Evolutionary conservation across 2,888 invertebrate genomes (phyloP).

Genomic region (Ophioninae sp.): DNA sequence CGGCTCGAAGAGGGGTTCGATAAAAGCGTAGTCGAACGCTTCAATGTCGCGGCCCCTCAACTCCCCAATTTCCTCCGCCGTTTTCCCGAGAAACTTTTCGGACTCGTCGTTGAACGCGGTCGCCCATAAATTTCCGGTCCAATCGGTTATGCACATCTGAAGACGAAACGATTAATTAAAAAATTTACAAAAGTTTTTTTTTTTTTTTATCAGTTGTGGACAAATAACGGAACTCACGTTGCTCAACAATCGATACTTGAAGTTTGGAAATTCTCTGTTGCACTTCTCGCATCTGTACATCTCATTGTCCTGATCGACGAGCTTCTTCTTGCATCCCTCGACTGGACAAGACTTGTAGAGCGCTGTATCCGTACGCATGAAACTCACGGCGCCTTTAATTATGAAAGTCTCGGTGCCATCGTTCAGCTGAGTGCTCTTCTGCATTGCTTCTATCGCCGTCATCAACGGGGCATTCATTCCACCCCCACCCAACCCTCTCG

Average conservation of each 20-base stretch:
- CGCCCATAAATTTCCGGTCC: constrained; percentile 93
- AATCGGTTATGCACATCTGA: constrained; percentile 93
- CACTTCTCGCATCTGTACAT: constrained; percentile 98
- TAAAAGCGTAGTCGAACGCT: constrained; percentile 86
- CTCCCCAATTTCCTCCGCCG: constrained; percentile 90
- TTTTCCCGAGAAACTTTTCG: constrained; percentile 88
- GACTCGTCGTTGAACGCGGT: constrained; percentile 94
- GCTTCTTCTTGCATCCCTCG: constrained; percentile 96
- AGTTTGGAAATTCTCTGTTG: constrained; percentile 90
- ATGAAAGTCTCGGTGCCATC: constrained; percentile 93
- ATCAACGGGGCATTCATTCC: constrained; percentile 86
- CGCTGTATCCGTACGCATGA: constrained; percentile 91
- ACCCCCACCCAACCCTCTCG: constrained; percentile 80
- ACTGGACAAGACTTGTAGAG: constrained; percentile 96
- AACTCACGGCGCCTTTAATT: constrained; percentile 89
- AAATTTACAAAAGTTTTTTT: too few relatives aligned
- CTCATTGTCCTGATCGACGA: constrained; percentile 93
- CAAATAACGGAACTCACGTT: constrained; percentile 84
- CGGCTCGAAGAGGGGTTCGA: constrained; percentile 89
- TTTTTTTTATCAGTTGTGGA: background rate
- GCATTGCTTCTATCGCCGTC: constrained; percentile 88
- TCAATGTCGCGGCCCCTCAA: constrained; percentile 86
- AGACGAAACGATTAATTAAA: constrained; percentile 62
- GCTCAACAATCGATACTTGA: constrained; percentile 91
- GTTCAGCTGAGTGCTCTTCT: constrained; percentile 86